Evolutionary conservation across 35 echinoderm and acorn worm species (phyloP), one percentile per base, ranked within the genome.

Genomic region (Diadema setosum): DNA sequence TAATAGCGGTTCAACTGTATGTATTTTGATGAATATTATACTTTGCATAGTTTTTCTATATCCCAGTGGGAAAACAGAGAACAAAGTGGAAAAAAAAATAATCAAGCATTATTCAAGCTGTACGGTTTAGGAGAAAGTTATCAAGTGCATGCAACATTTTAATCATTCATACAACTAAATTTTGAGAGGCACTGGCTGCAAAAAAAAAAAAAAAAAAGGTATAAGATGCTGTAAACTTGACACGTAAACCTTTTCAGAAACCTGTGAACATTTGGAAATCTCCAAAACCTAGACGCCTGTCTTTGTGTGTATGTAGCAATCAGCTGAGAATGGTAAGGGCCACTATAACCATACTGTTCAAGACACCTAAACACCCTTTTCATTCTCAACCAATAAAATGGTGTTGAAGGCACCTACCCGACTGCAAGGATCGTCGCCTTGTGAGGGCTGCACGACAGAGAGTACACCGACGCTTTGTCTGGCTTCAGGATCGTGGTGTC

Each of bases 381-480:
- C 18, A 14, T 23, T 70, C 29, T 12, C 18, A 23, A 70, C 29
- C 29, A 23, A 70, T 26, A 70, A 23, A 70, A 23, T 23, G 65
- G 65, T 70, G 25, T 12, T 32, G 43, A 44, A 15, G 78, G 42
- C 24, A 76, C 82, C 58, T 58, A 94, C 92, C 88, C 92, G 64
- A 98, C 84, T 70, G 89, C 91, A 63, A 93, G 55, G 57, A 84
- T 32, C 8, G n/a, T 23, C 8, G 46, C 42, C 73, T 87, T 42
- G 65, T 83, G 85, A 20, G 85, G 89, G 49, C 83, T 86, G 58
- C 88, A 94, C 0, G 81, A 42, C 18, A 98, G 70, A 32, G 78
- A 88, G 42, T 74, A 87, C 41, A 94, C 86, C 21, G 35, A 65
- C 18, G 75, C 76, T 61, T 73, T 81, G 23, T 98, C 95, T n/a